Conservation (phyloP, 2,113 vertebrate species). For the Paramisgurnus dabryanus region DNA sequence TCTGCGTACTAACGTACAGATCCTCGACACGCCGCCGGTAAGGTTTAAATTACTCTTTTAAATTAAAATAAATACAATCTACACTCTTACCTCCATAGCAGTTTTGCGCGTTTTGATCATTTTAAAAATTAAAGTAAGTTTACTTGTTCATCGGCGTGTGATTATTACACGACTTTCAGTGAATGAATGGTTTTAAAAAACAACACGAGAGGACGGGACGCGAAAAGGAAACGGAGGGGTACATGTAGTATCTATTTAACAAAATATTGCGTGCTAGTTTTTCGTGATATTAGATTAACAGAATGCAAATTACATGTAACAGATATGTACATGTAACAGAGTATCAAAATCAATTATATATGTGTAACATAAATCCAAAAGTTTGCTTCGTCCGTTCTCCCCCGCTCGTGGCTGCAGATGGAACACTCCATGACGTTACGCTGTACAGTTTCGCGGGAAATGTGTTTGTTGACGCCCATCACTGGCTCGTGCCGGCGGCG, state of each 20-base stretch:
- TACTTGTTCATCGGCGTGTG: neutral
- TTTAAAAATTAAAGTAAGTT: neutral
- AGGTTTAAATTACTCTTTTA: neutral
- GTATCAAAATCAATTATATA: neutral
- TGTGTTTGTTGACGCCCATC: constrained; percentile 13
- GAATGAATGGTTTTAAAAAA: constrained; percentile 56
- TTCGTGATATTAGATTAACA: fast-evolving
- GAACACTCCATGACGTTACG: constrained; percentile 53
- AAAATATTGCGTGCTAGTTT: neutral
- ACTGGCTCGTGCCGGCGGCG: neutral
- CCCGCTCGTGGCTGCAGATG: constrained; percentile 34
- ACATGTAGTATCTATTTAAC: fast-evolving
- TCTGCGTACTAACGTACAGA: too few relatives aligned
- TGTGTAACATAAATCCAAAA: neutral
- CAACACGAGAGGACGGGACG: constrained; percentile 37
- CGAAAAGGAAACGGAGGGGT: neutral
- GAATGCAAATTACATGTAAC: fast-evolving
- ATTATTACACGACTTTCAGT: constrained; percentile 12
- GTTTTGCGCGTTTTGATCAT: neutral
- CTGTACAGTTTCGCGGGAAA: constrained; percentile 71
- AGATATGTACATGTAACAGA: neutral
- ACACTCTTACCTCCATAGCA: neutral
- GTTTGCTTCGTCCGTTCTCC: fast-evolving
- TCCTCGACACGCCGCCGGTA: neutral
- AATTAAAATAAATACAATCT: neutral